phyloP scores from a whole-genome alignment of 2,888 invertebrate species.

The Ametastegia equiseti region DNA sequence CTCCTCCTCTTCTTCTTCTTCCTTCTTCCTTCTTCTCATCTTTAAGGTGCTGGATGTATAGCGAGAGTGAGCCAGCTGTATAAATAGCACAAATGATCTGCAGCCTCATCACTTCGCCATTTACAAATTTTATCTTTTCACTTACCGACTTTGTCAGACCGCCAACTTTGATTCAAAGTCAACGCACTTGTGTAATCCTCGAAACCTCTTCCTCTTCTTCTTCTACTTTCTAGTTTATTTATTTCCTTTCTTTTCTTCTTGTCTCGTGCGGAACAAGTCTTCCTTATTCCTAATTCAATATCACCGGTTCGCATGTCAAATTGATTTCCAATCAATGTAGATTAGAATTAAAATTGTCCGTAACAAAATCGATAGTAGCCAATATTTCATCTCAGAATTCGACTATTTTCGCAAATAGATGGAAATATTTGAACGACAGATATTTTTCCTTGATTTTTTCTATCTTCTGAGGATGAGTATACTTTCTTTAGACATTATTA shows the following conservation, averaged over 20 bases:
- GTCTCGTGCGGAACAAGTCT: background rate
- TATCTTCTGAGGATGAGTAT: no score
- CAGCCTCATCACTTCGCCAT: slow-evolving; percentile 48
- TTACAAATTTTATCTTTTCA: slow-evolving; percentile 48
- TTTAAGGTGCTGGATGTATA: slow-evolving; percentile 34
- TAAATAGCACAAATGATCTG: slow-evolving; percentile 53
- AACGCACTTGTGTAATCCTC: slow-evolving; percentile 31
- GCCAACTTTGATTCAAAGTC: slow-evolving; percentile 44
- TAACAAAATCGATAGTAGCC: no score
- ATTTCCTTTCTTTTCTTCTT: background rate
- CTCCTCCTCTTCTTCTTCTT: no score
- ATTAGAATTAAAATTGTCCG: no score
- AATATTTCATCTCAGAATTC: no score
- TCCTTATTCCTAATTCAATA: background rate
- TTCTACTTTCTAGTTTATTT: slow-evolving; percentile 9
- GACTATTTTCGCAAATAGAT: no score
- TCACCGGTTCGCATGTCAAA: background rate
- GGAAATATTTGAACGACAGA: no score
- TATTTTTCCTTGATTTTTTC: background rate
- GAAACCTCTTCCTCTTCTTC: no score
- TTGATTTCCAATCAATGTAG: background rate
- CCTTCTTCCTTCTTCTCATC: no score
- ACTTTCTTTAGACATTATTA: background rate
- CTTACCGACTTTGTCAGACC: slow-evolving; percentile 32
- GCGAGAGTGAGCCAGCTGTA: slow-evolving; percentile 51